Evolutionary conservation across 2,113 vertebrate genomes (phyloP), one percentile per base, ranked within the genome.

Genomic region (Paradoxurus hermaphroditus): DNA sequence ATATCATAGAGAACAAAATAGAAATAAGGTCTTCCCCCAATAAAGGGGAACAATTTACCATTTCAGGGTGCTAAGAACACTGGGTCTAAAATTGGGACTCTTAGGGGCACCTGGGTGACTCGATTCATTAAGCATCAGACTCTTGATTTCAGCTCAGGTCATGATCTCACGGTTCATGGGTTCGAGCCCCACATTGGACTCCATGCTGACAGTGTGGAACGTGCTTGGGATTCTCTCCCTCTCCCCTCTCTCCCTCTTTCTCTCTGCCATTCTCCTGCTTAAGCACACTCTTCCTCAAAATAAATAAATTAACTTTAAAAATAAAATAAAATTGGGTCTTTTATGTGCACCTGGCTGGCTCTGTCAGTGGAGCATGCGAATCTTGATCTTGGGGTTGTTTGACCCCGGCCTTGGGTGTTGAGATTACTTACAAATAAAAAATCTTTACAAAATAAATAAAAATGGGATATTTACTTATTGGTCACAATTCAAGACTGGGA

Each of bases 401-500:
- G 11, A 44, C 27, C 41, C 41, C 27, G 7, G 4, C 7, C 1
- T 18, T 77, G 41, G 41, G 73, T 77, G 27, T 77, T 46, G 41
- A 46, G 73, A 31, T 77, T 75, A 18, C 7, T 77, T 46, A 77
- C 27, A 77, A 77, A 77, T 46, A 77, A 77, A 9, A 75, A 46
- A 77, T 31, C 72, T 75, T 75, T 44, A 73, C 21, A 75, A 29
- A 75, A 16, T 44, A 75, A 75, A 75, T 75, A 75, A 77, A 46
- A 46, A 31, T 77, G 41, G 27, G 41, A 77, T 16, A 46, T 51
- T 34, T 81, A 86, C 14, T 15, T 90, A 67, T 75, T 90, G 41
- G 14, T 93, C 63, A 93, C 59, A 79, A 93, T 77, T 94, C 34
- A 96, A 94, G 63, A 70, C 7, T 89, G 39, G 21, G 34, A 92